A percentile compares a stretch with the other conserved stretches of the same genome.
These are phyloP conservation scores for Ichneumon xanthorius DNA, from an alignment of 2,888 invertebrate species.

Conservation along the genomic window DNA sequence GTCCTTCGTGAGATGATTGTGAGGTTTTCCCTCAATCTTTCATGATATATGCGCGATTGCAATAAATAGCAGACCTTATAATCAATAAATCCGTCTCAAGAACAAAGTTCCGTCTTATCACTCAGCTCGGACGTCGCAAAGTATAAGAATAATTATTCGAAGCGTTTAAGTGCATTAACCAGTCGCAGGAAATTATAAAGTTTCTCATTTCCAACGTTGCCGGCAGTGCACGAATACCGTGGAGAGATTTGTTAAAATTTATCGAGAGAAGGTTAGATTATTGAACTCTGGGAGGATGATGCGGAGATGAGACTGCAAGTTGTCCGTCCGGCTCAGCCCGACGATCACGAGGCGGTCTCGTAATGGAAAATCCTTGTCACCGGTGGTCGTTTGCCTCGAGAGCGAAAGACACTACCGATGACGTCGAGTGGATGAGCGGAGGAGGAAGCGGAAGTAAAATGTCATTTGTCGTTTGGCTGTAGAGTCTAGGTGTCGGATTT, in stretches of 20 bases:
- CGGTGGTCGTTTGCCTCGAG: slow-evolving; percentile 10
- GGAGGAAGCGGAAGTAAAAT: slow-evolving; percentile 31
- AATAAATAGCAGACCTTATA: no score
- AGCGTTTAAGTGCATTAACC: neutral
- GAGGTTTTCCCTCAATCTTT: neutral
- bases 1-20: neutral
- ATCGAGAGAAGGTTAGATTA: neutral
- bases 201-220: neutral
- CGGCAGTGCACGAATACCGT: neutral
- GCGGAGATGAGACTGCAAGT: slow-evolving; percentile 19
- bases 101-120: no score
- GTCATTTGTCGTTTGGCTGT: slow-evolving; percentile 39
- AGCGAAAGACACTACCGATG: neutral
- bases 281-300: neutral
- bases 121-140: no score
- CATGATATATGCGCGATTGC: neutral
- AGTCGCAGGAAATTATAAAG: neutral
- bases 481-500: slow-evolving; percentile 27
- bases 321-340: slow-evolving; percentile 23
- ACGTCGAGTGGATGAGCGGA: slow-evolving; percentile 11
- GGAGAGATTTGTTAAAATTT: slow-evolving; percentile 28
- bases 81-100: no score
- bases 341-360: slow-evolving; percentile 18
- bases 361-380: slow-evolving; percentile 59
- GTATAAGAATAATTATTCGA: no score